These are phyloP conservation scores for Clarias gariepinus DNA, from an alignment of 2,113 vertebrate species.

Conservation along the genomic window DNA sequence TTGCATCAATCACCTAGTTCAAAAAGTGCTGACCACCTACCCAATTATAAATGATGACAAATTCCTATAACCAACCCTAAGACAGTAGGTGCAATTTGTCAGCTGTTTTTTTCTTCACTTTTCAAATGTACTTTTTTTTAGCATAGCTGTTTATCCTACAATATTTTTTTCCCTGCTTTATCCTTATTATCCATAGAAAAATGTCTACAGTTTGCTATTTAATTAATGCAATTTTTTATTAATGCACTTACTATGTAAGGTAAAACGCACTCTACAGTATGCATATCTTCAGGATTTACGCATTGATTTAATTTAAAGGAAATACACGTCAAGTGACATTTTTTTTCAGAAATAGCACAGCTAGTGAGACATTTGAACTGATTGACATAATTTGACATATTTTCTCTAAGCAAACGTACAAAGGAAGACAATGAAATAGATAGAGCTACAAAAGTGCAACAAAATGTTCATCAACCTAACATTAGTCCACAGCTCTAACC, in stretches of 20 bases:
- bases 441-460: no score
- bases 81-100: no score
- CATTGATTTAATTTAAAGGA: not conserved
- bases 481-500: not conserved
- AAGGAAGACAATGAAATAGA: not conserved
- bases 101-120: no score
- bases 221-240: not conserved
- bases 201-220: not conserved
- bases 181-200: no score
- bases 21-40: no score
- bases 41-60: no score
- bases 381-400: not conserved
- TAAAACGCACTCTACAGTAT: not conserved
- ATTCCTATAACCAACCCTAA: no score
- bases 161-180: no score
- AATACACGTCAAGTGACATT: not conserved
- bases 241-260: not conserved
- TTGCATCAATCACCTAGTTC: no score
- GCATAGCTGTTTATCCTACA: not conserved
- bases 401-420: not conserved
- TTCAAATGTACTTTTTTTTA: not conserved
- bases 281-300: not conserved
- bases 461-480: not conserved
- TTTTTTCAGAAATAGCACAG: not conserved
- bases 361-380: not conserved